Evolutionary conservation across 1,140 invertebrate species (phyloP).

Genomic region (Bacillus rossius): DNA sequence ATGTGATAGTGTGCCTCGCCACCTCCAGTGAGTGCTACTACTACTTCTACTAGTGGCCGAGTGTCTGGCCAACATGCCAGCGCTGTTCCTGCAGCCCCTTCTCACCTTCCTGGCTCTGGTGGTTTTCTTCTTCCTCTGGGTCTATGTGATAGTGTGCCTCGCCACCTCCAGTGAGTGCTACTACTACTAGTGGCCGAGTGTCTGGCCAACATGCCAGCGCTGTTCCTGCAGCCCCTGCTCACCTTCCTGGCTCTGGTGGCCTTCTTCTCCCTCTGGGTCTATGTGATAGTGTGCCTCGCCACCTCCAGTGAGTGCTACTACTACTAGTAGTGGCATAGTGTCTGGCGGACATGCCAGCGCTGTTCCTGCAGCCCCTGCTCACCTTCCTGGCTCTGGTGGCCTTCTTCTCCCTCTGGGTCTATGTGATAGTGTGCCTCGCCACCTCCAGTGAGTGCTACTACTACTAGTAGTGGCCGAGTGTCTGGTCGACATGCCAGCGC

Average conservation of each 20-base stretch:
- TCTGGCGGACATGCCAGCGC: conserved; percentile 72
- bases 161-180: conserved; percentile 66
- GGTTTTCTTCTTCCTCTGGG: conserved; percentile 80
- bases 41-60: no score
- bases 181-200: no score
- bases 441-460: conserved; percentile 66
- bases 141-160: conserved; percentile 65
- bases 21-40: conserved; percentile 66
- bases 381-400: conserved; percentile 72
- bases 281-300: conserved; percentile 64
- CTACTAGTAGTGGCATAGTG: no score
- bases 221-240: conserved; percentile 82
- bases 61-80: conserved; percentile 74
- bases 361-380: conserved; percentile 82
- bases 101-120: conserved; percentile 75
- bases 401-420: conserved; percentile 83
- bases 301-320: conserved; percentile 66
- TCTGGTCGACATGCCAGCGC: conserved; percentile 72
- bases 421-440: conserved; percentile 64
- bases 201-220: conserved; percentile 72
- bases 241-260: conserved; percentile 72
- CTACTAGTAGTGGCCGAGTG: no score
- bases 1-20: conserved; percentile 64
- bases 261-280: conserved; percentile 83
- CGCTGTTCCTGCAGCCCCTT: conserved; percentile 81